Evolutionary conservation across 2,888 invertebrate genomes (phyloP), one percentile per base, ranked within the genome.

Genomic region (Rutpela maculata): DNA sequence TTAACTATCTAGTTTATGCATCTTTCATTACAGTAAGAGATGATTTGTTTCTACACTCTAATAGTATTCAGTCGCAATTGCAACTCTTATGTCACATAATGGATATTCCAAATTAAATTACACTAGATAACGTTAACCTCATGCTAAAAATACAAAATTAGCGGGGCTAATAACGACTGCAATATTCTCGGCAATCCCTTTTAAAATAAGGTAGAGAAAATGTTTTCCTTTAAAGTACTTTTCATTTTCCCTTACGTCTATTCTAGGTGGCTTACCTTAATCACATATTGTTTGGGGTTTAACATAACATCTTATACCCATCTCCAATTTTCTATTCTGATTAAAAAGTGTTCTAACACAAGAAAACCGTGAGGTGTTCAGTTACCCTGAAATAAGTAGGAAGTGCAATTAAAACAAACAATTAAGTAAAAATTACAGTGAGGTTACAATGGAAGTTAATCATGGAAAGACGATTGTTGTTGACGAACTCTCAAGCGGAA

Each of bases 401-500:
- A 69, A 69, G 19, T 60, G 70, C 70, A 70, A 70, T 70, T 70
- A 70, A 70, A 60, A 60, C 70, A 60, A 68, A 74, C 74, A 68
- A 74, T 74, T 68, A 67, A 68, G 43, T 59, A 74, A 75, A 77
- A 73, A 77, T 77, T 77, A 68, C 68, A 56, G 18, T 35, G 67
- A 50, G 60, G 57, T 72, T 74, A 77, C 73, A 77, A 80, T 80
- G 74, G 74, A 69, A 74, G 81, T 80, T 80, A 79, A 80, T 81
- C 81, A 79, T 77, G 76, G 74, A 76, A 77, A 78, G 78, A 79
- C 77, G 78, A 79, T 76, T 77, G 79, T 77, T 79, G 80, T 80
- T 80, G 82, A 80, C 79, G 80, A 79, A 81, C 76, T 78, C 63
- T 43, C 74, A 65, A 74, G 75, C 76, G 80, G 78, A 81, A 84